Evolutionary conservation across 1,140 invertebrate species (phyloP).

Genomic region (Drosophila bocki): DNA sequence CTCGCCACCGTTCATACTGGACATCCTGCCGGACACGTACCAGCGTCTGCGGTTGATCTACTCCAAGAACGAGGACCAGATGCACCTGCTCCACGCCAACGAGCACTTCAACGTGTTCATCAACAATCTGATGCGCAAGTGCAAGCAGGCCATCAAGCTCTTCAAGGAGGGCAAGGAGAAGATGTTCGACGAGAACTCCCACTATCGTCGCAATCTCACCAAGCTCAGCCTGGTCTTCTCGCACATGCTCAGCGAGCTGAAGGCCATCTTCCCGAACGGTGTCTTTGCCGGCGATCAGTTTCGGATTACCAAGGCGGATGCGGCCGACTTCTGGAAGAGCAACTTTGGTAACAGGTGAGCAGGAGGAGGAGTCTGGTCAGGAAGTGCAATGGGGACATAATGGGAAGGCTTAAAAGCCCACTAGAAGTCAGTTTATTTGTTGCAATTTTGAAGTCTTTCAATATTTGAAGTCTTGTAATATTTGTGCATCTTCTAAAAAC

Average conservation of each 20-base stretch:
- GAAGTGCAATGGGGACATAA: not conserved
- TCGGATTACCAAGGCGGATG: slow-evolving; percentile 99
- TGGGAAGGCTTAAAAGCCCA: not conserved
- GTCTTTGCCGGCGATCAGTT: slow-evolving; percentile 98
- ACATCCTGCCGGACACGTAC: slow-evolving; percentile 99
- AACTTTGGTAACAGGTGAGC: slow-evolving; percentile 97
- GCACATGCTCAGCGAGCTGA: slow-evolving; percentile 99
- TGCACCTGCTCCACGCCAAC: slow-evolving; percentile 96
- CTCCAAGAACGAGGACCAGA: slow-evolving; percentile 97
- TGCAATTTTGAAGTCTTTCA: no score
- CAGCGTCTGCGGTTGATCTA: slow-evolving; percentile 97
- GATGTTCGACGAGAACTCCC: slow-evolving; percentile 99
- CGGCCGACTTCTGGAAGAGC: slow-evolving; percentile 98
- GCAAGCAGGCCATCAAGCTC: slow-evolving; percentile 98
- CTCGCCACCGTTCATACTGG: slow-evolving; percentile 99
- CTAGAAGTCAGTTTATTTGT: not conserved
- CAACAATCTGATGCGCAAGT: slow-evolving; percentile 98
- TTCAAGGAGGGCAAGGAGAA: slow-evolving; percentile 99
- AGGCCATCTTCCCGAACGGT: slow-evolving; percentile 98
- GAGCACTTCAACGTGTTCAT: slow-evolving; percentile 99
- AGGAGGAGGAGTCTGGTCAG: no score
- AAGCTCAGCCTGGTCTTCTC: slow-evolving; percentile 99
- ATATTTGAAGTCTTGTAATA: not conserved
- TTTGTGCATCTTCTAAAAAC: not conserved
- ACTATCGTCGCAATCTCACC: slow-evolving; percentile 97